A percentile compares a stretch with the other conserved stretches of the same genome.
Conservation (phyloP, 92 coral and sea anemone genomes). For the Phenganax subtilis region DNA sequence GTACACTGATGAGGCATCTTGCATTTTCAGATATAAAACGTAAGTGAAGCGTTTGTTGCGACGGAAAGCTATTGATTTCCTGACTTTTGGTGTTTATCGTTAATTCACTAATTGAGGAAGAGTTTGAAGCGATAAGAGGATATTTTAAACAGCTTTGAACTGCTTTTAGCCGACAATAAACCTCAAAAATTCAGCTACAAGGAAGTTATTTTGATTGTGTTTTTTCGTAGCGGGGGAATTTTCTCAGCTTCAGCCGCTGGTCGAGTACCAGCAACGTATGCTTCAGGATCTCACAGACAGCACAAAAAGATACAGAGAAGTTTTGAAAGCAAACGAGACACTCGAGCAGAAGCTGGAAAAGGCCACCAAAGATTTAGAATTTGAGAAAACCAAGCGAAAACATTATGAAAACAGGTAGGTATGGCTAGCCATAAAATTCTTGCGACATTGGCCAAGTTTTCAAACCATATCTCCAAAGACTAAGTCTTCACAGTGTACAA, state of each 20-base stretch:
- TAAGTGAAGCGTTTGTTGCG: background rate
- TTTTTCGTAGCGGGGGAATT: slow-evolving; percentile 3
- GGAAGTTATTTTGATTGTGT: background rate
- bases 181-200: too few species aligned
- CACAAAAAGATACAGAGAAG: slow-evolving; percentile 62
- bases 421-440: too few species aligned
- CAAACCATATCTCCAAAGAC: too few species aligned
- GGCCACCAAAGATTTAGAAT: slow-evolving; percentile 55
- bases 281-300: slow-evolving; percentile 72
- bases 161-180: too few species aligned
- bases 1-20: background rate
- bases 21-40: background rate
- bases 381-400: slow-evolving; percentile 51
- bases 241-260: slow-evolving; percentile 57
- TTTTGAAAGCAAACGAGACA: slow-evolving; percentile 56
- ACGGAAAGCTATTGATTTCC: background rate
- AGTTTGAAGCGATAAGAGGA: too few species aligned
- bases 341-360: slow-evolving; percentile 56
- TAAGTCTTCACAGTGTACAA: background rate
- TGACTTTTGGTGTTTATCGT: background rate
- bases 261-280: slow-evolving; percentile 67
- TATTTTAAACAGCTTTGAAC: too few species aligned
- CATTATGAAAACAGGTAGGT: slow-evolving; percentile 52
- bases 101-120: too few species aligned
- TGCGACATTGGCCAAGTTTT: too few species aligned